Base-by-base conservation (phyloP, 1,140 invertebrate genomes). In the Drosophila eugracilis region DNA sequence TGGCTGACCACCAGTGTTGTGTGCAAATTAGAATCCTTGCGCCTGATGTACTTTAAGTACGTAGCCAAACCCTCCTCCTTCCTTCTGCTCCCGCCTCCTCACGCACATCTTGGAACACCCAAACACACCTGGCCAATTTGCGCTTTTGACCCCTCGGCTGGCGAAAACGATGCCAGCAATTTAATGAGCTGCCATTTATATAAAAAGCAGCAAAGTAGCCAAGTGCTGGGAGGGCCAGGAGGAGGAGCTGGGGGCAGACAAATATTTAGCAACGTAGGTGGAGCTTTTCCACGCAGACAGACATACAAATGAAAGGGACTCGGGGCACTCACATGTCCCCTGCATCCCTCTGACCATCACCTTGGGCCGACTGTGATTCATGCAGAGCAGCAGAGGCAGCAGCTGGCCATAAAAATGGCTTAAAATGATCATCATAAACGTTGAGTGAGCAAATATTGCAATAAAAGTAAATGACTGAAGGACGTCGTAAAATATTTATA, bases 391-490 rank as follows among this genome's bases (percentile, higher is more conserved):
- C 57, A 30, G 21, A 45, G 70, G 67, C 78, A 83, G 84, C 75
- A 76, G 74, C 70, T 79, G 76, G 47, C 73, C 90, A 91, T 91
- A 91, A 91, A 91, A 91, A 90, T 89, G 90, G 84, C 90, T 91
- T 91, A 89, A 91, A 91, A 90, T 90, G 90, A 91, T 91, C 90
- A 90, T 91, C 90, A 90, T 91, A 91, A 91, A 91, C 84, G 84
- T 91, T 91, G 90, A 91, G 85, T 90, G 90, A 85, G 90, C 89
- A 91, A 91, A 91, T 90, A 90, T 91, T 91, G 90, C 90, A 90
- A 91, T 91, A 91, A 91, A 91, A 91, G 90, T 90, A 90, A 90
- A 91, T 91, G 89, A 90, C 89, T 90, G 85, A 91, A 91, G 89
- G 89, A 91, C 89, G 81, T 91, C 85, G 81, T 91, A 91, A 91